Percentiles rank a stretch among this genome's conserved stretches.
These are phyloP conservation scores for Pseudopodoces humilis DNA, from an alignment of 2,113 vertebrate species.

Conservation along the genomic window DNA sequence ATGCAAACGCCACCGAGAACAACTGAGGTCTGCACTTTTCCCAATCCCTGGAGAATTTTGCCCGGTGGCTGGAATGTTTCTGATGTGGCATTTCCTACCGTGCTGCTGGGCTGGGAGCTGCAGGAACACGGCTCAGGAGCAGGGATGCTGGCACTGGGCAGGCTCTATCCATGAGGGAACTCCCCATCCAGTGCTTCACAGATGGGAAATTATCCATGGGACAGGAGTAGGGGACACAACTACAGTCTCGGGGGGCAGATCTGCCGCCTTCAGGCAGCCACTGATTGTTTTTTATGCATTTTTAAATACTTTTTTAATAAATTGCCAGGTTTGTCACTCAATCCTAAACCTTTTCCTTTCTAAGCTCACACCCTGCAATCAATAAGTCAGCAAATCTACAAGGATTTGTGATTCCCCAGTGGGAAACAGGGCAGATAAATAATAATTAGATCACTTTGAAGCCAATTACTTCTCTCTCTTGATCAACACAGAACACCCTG, in stretches of 20 bases:
- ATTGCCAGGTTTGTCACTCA: neutral
- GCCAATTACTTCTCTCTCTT: neutral
- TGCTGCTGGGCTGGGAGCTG: neutral
- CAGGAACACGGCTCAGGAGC: neutral
- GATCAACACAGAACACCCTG: neutral
- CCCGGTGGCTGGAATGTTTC: neutral
- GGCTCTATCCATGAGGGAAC: neutral
- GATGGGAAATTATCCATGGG: neutral
- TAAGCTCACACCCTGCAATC: neutral
- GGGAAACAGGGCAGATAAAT: neutral
- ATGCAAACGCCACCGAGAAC: constrained; percentile 68
- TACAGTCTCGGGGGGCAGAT: neutral
- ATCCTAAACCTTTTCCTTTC: neutral
- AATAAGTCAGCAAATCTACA: neutral
- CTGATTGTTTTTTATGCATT: neutral
- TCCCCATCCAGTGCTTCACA: neutral
- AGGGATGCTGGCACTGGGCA: neutral
- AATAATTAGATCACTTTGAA: neutral
- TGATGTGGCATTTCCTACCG: constrained; percentile 15
- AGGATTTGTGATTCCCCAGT: neutral
- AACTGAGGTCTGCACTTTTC: constrained; percentile 31
- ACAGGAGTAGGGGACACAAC: neutral
- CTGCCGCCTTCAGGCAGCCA: neutral
- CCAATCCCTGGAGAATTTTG: neutral
- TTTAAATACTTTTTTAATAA: neutral